Conservation (phyloP, 2,888 invertebrate genomes). For the Drepanosiphum platanoidis region DNA sequence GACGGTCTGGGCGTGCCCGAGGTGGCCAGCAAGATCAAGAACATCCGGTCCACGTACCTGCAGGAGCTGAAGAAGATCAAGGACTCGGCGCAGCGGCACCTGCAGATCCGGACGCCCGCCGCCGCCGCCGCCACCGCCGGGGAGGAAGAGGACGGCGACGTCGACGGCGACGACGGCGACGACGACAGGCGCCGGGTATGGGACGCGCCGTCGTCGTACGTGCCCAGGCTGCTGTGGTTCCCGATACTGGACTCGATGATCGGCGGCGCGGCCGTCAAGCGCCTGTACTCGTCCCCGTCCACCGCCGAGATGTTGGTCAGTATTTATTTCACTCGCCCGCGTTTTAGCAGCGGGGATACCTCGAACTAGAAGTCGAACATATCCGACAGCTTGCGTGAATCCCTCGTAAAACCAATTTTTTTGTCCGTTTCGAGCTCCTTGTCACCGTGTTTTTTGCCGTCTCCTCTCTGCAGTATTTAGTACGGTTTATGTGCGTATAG, state of each 20-base stretch:
- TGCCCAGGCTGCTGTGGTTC: conserved; percentile 41
- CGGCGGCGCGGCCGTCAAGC: conserved; percentile 35
- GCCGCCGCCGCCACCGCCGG: no score
- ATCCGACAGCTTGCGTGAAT: no score
- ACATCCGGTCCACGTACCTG: conserved; percentile 51
- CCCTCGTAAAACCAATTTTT: not conserved
- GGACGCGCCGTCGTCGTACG: conserved; percentile 21
- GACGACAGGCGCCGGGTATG: no score
- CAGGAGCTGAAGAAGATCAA: conserved; percentile 54
- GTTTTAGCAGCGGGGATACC: no score
- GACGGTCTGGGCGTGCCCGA: conserved; percentile 41
- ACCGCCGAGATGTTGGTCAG: conserved; percentile 28
- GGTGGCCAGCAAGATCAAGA: conserved; percentile 53
- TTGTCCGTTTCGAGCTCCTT: no score
- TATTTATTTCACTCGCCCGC: not conserved
- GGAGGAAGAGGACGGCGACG: not conserved
- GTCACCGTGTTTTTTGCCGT: not conserved
- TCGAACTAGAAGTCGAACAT: no score
- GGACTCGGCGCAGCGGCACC: conserved; percentile 26
- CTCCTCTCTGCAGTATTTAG: no score
- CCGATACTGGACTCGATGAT: conserved; percentile 38
- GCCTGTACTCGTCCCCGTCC: conserved; percentile 36
- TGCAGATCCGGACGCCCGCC: not conserved
- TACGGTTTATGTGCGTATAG: no score
- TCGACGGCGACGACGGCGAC: not conserved